These are phyloP conservation scores for Microplitis mediator DNA, from an alignment of 1,140 invertebrate species.

Conservation along the genomic window DNA sequence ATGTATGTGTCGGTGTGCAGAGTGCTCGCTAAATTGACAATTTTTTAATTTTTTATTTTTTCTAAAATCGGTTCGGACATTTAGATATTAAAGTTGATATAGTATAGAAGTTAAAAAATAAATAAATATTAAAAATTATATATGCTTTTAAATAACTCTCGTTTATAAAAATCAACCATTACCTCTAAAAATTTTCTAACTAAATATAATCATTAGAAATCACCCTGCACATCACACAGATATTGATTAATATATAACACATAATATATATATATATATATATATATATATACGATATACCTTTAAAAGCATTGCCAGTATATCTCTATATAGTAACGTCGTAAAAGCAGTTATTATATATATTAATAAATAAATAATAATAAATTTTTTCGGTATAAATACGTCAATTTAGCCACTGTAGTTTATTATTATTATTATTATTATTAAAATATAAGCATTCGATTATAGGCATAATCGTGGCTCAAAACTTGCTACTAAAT, in stretches of 20 bases:
- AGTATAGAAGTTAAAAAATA: neutral
- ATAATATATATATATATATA: slow-evolving; percentile 16
- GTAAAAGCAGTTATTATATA: slow-evolving; percentile 9
- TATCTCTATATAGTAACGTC: slow-evolving; percentile 31
- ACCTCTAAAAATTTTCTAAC: no score
- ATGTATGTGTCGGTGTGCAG: neutral
- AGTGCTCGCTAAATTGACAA: no score
- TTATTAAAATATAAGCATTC: slow-evolving; percentile 35
- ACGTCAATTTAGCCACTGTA: slow-evolving; percentile 56
- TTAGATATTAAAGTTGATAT: no score
- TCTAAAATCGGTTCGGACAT: no score
- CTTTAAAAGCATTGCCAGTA: slow-evolving; percentile 36
- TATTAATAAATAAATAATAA: slow-evolving; percentile 18
- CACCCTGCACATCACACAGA: no score
- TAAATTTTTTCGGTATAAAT: slow-evolving; percentile 35
- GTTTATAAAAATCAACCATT: no score
- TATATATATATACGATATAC: slow-evolving; percentile 25
- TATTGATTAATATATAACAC: no score
- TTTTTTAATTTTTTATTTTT: no score
- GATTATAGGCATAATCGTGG: slow-evolving; percentile 24
- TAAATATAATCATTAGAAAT: no score
- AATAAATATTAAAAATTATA: slow-evolving; percentile 8
- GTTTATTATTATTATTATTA: slow-evolving; percentile 1
- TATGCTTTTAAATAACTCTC: no score
- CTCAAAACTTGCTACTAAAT: slow-evolving; percentile 14